phyloP scores from a whole-genome alignment of 2,888 invertebrate species.

The Itoplectis maculator region DNA sequence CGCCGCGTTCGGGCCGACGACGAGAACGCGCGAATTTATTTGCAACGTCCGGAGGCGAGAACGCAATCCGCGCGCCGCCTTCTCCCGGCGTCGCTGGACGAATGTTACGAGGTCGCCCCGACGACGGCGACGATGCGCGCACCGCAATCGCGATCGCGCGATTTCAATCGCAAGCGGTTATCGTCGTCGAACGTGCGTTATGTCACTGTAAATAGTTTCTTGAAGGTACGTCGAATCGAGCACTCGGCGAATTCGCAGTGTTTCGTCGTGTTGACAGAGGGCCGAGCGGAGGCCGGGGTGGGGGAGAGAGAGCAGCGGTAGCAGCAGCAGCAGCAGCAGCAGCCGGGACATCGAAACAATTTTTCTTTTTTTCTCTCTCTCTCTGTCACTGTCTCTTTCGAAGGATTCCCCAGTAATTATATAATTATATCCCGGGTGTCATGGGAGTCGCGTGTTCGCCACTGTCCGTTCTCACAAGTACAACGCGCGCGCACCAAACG shows the following conservation, averaged over 20 bases:
- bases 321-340: neutral
- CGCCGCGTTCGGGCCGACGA: too few relatives aligned
- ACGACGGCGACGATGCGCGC: neutral
- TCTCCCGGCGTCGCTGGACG: too few relatives aligned
- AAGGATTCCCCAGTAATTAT: too few relatives aligned
- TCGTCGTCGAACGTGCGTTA: slow-evolving; percentile 10
- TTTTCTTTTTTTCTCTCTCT: neutral
- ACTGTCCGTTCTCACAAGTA: neutral
- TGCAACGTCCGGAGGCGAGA: too few relatives aligned
- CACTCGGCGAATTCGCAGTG: slow-evolving; percentile 4
- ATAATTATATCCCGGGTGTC: neutral
- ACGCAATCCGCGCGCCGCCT: too few relatives aligned
- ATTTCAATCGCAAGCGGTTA: neutral
- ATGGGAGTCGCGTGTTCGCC: neutral
- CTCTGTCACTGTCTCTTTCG: neutral
- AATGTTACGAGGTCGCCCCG: too few relatives aligned
- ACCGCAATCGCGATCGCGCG: neutral
- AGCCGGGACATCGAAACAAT: slow-evolving; percentile 33
- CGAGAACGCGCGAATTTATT: too few relatives aligned
- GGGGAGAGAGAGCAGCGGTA: slow-evolving; percentile 1
- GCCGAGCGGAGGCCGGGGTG: neutral
- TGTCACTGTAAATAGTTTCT: slow-evolving; percentile 19
- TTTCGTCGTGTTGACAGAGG: slow-evolving; percentile 36
- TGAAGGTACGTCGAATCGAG: neutral
- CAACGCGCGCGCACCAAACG: neutral